Evolutionary conservation across 1,140 invertebrate genomes (phyloP), one percentile per base, ranked within the genome.

Genomic region (Zaprionus africanus): DNA sequence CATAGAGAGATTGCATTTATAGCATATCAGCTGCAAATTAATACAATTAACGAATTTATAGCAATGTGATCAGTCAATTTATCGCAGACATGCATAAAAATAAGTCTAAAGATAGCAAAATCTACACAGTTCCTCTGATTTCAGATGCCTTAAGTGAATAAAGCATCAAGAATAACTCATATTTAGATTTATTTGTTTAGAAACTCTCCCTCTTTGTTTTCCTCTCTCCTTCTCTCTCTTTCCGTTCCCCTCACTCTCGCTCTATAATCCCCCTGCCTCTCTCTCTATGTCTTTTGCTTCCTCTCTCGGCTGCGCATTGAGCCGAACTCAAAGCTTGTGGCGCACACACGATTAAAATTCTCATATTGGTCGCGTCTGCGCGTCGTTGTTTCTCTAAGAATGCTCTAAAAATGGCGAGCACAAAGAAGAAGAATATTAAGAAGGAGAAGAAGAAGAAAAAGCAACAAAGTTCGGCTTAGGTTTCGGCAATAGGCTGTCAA

Each of bases 321-420:
- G 41, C 41, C 19, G 7, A 17, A 43, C 41, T 43, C n/a, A 17
- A 43, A 46, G 41, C 41, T 46, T 4, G 7, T 3, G 41, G n/a
- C 41, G 41, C 41, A 46, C 6, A 46, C 41, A n/a, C 9, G 4
- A 34, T 34, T 34, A 34, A n/a, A n/a, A n/a, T 46, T 11, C 41
- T 46, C n/a, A 46, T 1, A 9, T 46, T 17, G 6, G 41, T 6
- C n/a, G 41, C 41, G 41, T 9, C 41, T 46, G 41, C 41, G 41
- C n/a, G 0, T 43, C n/a, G 41, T 46, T n/a, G 41, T 46, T 17
- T n/a, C 41, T 46, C 41, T 46, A 46, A 46, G n/a, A 46, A 46
- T 46, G n/a, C 41, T 46, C 9, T 17, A n/a, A 46, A 46, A 46
- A 46, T 46, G 41, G 41, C 41, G 41, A 46, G n/a, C 41, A 46